phyloP scores from a whole-genome alignment of 2,113 vertebrate species.

The Rhinoderma darwinii region DNA sequence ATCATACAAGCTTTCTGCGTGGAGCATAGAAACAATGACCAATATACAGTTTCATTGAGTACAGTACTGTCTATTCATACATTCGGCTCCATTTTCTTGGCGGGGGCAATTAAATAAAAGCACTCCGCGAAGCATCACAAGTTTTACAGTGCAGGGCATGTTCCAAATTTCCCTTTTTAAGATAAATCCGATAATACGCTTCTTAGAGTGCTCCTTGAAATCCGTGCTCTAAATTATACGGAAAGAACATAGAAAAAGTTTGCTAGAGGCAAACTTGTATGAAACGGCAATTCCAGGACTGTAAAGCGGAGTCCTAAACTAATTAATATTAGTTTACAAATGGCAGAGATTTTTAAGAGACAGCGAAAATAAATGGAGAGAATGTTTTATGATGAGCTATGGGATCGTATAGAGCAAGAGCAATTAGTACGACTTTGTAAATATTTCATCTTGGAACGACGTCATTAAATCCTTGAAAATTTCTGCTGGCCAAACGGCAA shows the following conservation, averaged over 20 bases:
- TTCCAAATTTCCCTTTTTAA: conserved; percentile 32
- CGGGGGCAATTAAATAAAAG: not conserved
- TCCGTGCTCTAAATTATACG: not conserved
- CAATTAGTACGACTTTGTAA: conserved; percentile 45
- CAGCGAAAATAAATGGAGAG: conserved; percentile 5
- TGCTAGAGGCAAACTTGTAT: conserved; percentile 30
- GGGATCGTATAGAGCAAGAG: conserved; percentile 29
- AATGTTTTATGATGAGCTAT: conserved; percentile 50
- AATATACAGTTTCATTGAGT: conserved; percentile 38
- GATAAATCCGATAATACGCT: conserved; percentile 31
- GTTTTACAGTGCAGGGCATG: conserved; percentile 22
- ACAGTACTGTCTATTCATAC: conserved; percentile 49
- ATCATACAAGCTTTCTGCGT: not conserved
- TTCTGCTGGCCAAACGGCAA: not conserved
- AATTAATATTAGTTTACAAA: conserved; percentile 52
- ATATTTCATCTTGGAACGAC: conserved; percentile 38
- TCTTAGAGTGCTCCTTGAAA: conserved; percentile 27
- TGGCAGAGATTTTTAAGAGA: conserved; percentile 49
- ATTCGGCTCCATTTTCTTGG: not conserved
- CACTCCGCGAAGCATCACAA: conserved; percentile 21
- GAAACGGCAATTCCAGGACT: conserved; percentile 17
- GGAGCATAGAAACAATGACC: conserved; percentile 28
- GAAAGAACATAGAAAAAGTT: conserved; percentile 4
- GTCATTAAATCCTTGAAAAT: conserved; percentile 37
- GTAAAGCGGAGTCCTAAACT: conserved; percentile 18